Percentiles rank a stretch among this genome's conserved stretches.
phyloP scores from a whole-genome alignment of 92 coral and sea anemone genomes.

The Muricea muricata region DNA sequence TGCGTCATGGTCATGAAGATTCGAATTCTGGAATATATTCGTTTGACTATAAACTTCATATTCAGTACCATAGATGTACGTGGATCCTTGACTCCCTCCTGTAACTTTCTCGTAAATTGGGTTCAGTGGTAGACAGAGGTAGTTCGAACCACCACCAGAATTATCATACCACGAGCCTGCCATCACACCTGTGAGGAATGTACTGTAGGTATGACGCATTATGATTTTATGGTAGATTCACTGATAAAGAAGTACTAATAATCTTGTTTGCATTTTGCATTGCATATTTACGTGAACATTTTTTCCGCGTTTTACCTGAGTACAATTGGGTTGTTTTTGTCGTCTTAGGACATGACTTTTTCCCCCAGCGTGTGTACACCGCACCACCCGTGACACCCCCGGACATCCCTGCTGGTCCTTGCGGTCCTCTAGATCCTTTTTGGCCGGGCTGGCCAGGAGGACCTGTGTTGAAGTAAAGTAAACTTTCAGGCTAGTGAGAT shows the following conservation, averaged over 20 bases:
- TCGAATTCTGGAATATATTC: conserved; percentile 17
- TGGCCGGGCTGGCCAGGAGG: conserved; percentile 44
- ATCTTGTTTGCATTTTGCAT: not conserved
- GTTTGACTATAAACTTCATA: conserved; percentile 61
- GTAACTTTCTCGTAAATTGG: conserved; percentile 60
- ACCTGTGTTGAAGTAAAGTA: not conserved
- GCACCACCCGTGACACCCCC: conserved; percentile 27
- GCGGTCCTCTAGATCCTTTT: conserved; percentile 52
- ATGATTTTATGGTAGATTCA: too few relatives aligned
- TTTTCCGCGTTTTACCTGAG: conserved; percentile 22
- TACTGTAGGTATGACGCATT: not conserved
- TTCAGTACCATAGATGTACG: conserved; percentile 66
- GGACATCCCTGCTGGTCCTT: conserved; percentile 54
- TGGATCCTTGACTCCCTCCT: conserved; percentile 38
- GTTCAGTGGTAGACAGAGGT: conserved; percentile 63
- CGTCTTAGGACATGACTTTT: conserved; percentile 53
- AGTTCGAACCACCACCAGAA: conserved; percentile 72
- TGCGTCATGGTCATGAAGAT: conserved; percentile 64
- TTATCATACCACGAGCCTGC: conserved; percentile 59
- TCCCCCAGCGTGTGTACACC: conserved; percentile 74
- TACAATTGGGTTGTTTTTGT: not conserved
- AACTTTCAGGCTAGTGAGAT: not conserved
- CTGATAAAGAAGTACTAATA: too few relatives aligned
- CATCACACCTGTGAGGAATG: conserved; percentile 34
- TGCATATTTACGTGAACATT: not conserved